phyloP scores from a whole-genome alignment of 2,113 vertebrate species.

The Sebastes schlegelii region DNA sequence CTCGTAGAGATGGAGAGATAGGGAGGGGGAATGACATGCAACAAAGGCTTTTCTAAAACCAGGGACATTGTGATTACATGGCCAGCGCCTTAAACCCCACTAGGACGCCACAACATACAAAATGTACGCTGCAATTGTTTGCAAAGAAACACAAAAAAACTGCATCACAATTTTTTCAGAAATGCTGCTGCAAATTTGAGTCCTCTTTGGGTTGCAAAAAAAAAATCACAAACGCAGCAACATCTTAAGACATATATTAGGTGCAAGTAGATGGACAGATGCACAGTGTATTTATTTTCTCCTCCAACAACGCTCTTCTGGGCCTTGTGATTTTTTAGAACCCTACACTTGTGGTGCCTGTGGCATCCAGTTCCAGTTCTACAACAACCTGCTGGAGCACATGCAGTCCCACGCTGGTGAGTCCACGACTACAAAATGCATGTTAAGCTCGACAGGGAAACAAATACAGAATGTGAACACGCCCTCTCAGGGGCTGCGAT shows the following conservation, averaged over 20 bases:
- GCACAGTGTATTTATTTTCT: conserved; percentile 53
- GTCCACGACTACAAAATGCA: conserved; percentile 73
- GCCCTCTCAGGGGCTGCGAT: conserved; percentile 56
- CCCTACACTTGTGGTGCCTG: conserved; percentile 98
- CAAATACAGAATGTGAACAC: conserved; percentile 35
- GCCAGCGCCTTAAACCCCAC: not conserved
- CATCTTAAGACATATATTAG: conserved; percentile 13
- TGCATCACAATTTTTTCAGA: not conserved
- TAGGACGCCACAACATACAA: not conserved
- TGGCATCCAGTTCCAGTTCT: conserved; percentile 99
- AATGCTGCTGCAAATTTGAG: conserved; percentile 1
- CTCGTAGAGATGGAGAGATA: not conserved
- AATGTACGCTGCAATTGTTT: not conserved
- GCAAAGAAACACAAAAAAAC: not conserved
- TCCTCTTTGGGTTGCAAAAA: conserved; percentile 1
- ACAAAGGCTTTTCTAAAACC: not conserved
- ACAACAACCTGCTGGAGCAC: conserved; percentile 99
- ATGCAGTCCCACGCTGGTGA: conserved; percentile 99
- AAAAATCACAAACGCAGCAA: not conserved
- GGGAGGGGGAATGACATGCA: not conserved
- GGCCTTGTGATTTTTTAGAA: conserved; percentile 90
- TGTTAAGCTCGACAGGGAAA: conserved; percentile 54
- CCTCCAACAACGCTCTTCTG: conserved; percentile 72
- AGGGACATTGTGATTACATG: conserved; percentile 1
- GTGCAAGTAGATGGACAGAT: conserved; percentile 26